Conservation (phyloP, 1,140 invertebrate species). For the Brachionus sp. region DNA sequence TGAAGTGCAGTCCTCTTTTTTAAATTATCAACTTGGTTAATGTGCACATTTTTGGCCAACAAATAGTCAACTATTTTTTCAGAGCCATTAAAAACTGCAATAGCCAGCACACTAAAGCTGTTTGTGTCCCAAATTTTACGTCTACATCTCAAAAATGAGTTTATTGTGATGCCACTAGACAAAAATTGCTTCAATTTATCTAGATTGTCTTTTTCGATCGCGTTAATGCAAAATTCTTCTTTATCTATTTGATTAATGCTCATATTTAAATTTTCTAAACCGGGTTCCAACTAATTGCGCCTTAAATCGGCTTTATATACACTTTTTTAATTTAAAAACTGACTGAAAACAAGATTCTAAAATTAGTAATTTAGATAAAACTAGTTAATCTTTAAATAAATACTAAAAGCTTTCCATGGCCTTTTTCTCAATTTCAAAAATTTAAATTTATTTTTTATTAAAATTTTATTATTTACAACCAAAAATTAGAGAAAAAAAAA, state of each 20-base stretch:
- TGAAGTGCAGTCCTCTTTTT: constrained; percentile 57
- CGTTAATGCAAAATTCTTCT: constrained; percentile 23
- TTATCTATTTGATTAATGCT: constrained; percentile 41
- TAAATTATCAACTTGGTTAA: constrained; percentile 52
- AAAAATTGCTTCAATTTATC: constrained; percentile 26
- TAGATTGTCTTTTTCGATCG: constrained; percentile 34
- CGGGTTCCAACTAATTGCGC: neutral
- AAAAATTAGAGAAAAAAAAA: neutral
- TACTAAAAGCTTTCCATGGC: constrained; percentile 2
- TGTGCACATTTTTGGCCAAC: constrained; percentile 48
- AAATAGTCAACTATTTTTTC: constrained; percentile 37
- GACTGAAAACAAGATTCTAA: constrained; percentile 24
- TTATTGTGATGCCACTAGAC: neutral
- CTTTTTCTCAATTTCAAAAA: neutral
- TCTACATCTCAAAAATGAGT: constrained; percentile 23
- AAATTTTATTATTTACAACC: neutral
- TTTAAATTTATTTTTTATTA: neutral
- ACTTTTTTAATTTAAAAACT: neutral
- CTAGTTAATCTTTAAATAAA: constrained; percentile 27
- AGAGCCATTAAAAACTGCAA: neutral
- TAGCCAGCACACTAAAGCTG: constrained; percentile 5
- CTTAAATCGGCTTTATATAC: neutral
- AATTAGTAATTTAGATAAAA: constrained; percentile 23
- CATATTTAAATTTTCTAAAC: neutral
- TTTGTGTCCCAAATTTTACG: constrained; percentile 34